Evolutionary conservation across 2,797 vertebrate genomes (phyloP).

Genomic region (Liparis tanakae): DNA sequence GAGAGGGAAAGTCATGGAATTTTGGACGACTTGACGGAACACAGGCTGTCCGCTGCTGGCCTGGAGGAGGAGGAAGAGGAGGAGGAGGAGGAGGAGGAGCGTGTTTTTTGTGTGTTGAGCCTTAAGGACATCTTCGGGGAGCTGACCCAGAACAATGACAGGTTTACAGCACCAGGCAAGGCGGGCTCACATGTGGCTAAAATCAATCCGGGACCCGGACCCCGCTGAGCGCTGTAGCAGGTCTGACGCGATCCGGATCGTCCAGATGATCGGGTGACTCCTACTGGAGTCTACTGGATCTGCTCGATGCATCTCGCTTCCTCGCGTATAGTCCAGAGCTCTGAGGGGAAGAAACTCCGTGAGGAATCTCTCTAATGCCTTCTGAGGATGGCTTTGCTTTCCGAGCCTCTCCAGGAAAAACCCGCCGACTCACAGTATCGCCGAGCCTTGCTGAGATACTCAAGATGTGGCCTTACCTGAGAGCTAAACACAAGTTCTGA

Average conservation of each 20-base stretch:
- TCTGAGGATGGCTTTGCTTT: slow-evolving; percentile 29
- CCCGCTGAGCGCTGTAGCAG: slow-evolving; percentile 41
- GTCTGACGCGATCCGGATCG: slow-evolving; percentile 31
- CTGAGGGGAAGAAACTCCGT: slow-evolving; percentile 4
- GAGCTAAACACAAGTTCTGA: neutral
- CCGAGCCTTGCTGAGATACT: neutral
- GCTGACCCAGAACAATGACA: slow-evolving; percentile 76
- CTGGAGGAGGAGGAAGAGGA: neutral
- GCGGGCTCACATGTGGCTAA: slow-evolving; percentile 46
- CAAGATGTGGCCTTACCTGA: neutral
- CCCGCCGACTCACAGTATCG: neutral
- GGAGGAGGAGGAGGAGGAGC: neutral
- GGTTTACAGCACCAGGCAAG: slow-evolving; percentile 62
- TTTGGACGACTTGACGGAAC: slow-evolving; percentile 83
- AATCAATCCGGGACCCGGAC: slow-evolving; percentile 45
- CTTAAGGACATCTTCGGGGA: slow-evolving; percentile 67
- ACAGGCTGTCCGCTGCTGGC: slow-evolving; percentile 78
- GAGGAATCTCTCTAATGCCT: slow-evolving; percentile 22
- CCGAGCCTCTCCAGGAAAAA: slow-evolving; percentile 6
- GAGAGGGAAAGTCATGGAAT: slow-evolving; percentile 81
- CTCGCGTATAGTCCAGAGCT: neutral
- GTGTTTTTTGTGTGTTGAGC: slow-evolving; percentile 35
- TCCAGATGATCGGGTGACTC: slow-evolving; percentile 34
- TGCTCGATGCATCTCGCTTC: slow-evolving; percentile 48
- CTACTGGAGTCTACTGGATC: slow-evolving; percentile 28